Percentiles rank a stretch among this genome's conserved stretches.
Conservation (phyloP, 2,888 invertebrate genomes). For the Clostera curtula region DNA sequence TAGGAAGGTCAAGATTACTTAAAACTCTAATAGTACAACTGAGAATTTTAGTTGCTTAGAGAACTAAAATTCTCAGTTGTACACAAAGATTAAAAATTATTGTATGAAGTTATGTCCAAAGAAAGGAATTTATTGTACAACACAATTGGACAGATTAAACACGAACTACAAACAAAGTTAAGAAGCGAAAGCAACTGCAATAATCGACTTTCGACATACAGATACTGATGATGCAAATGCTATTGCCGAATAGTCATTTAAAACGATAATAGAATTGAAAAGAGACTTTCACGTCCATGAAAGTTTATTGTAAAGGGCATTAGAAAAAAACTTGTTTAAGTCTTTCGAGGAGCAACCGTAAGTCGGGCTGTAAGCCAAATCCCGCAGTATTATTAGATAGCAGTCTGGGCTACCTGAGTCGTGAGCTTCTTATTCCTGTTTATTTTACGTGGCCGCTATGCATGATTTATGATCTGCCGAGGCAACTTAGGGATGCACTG, state of each 20-base stretch:
- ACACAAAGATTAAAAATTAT: no score
- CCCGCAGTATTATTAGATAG: constrained; percentile 64
- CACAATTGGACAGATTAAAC: constrained; percentile 26
- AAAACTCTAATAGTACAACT: no score
- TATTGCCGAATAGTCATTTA: constrained; percentile 2
- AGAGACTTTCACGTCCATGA: neutral
- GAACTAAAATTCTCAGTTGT: no score
- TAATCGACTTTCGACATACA: constrained; percentile 27
- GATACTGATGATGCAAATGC: constrained; percentile 17
- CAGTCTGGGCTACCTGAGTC: constrained; percentile 53
- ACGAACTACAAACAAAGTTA: constrained; percentile 26
- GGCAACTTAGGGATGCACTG: constrained; percentile 10
- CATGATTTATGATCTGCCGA: constrained; percentile 24
- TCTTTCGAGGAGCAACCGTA: constrained; percentile 39
- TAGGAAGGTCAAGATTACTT: no score
- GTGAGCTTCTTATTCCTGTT: constrained; percentile 23
- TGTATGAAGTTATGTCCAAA: no score
- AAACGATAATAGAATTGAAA: constrained; percentile 2
- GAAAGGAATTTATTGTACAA: no score
- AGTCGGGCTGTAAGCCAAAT: constrained; percentile 57
- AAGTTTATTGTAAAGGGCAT: constrained; percentile 6
- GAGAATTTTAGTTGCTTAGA: no score
- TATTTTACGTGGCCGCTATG: constrained; percentile 20
- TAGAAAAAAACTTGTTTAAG: constrained; percentile 20
- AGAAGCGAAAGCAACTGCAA: constrained; percentile 32